Evolutionary conservation across 2,888 invertebrate genomes (phyloP).

Genomic region (Cosmia pyralina): DNA sequence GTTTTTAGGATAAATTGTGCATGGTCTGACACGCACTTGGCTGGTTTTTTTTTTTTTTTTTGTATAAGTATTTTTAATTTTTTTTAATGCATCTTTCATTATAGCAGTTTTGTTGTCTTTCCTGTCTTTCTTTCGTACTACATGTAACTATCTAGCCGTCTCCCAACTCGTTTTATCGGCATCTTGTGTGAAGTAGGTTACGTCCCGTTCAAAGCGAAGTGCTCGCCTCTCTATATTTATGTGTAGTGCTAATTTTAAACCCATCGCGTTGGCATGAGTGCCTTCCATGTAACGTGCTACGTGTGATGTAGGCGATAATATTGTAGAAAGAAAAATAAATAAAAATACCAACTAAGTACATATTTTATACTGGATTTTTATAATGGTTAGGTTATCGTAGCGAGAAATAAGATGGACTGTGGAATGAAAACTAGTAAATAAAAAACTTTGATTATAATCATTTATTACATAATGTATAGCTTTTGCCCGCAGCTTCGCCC

Average conservation of each 20-base stretch:
- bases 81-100: not conserved
- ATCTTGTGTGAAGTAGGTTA: constrained; percentile 32
- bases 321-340: not conserved
- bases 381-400: not conserved
- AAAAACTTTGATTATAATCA: not conserved
- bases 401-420: not conserved
- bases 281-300: constrained; percentile 1
- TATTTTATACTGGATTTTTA: not conserved
- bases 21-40: too few species aligned
- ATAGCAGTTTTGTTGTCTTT: not conserved
- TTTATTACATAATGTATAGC: too few species aligned
- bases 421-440: not conserved
- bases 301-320: not conserved
- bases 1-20: too few species aligned
- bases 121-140: not conserved
- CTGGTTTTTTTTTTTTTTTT: too few species aligned
- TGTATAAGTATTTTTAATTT: not conserved
- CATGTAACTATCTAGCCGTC: not conserved
- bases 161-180: constrained; percentile 33
- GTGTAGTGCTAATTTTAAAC: constrained; percentile 50
- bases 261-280: constrained; percentile 40
- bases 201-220: constrained; percentile 36
- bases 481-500: too few species aligned
- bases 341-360: not conserved
- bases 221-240: constrained; percentile 41